These are phyloP conservation scores for Nowickia ferox DNA, from an alignment of 2,888 invertebrate genomes.

Conservation along the genomic window DNA sequence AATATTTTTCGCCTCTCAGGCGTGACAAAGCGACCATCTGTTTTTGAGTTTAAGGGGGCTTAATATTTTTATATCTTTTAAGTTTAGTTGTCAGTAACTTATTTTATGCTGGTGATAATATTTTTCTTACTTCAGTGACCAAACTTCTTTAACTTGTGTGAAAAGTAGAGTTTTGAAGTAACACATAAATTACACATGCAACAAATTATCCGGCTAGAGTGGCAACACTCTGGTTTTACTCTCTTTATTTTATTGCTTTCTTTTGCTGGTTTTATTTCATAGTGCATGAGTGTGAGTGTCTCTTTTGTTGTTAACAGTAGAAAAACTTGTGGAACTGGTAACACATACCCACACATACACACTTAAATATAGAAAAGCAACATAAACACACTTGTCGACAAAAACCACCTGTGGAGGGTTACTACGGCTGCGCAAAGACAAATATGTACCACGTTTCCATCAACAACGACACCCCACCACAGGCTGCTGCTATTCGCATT, in stretches of 20 bases:
- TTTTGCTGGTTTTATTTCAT: neutral
- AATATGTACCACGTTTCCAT: conserved; percentile 18
- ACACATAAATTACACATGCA: too few relatives aligned
- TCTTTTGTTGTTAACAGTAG: conserved; percentile 42
- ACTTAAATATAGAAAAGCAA: neutral
- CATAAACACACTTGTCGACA: conserved; percentile 60
- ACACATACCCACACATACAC: neutral
- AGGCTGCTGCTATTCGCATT: conserved; percentile 7
- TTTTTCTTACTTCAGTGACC: too few relatives aligned
- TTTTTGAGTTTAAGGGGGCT: too few relatives aligned
- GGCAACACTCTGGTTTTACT: neutral
- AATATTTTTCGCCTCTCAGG: too few relatives aligned
- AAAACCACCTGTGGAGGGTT: conserved; percentile 72
- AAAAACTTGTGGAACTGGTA: conserved; percentile 69
- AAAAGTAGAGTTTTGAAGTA: too few relatives aligned
- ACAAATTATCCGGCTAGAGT: too few relatives aligned
- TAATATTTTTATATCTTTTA: too few relatives aligned
- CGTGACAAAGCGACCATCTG: too few relatives aligned
- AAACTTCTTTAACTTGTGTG: too few relatives aligned
- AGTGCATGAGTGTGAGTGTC: neutral
- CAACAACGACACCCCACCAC: conserved; percentile 4
- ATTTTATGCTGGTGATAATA: too few relatives aligned
- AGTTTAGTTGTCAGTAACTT: too few relatives aligned
- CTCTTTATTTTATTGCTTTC: conserved; percentile 11
- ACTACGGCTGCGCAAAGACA: conserved; percentile 70